Evolutionary conservation across 2,888 invertebrate genomes (phyloP).

Genomic region (Emmelina monodactyla): DNA sequence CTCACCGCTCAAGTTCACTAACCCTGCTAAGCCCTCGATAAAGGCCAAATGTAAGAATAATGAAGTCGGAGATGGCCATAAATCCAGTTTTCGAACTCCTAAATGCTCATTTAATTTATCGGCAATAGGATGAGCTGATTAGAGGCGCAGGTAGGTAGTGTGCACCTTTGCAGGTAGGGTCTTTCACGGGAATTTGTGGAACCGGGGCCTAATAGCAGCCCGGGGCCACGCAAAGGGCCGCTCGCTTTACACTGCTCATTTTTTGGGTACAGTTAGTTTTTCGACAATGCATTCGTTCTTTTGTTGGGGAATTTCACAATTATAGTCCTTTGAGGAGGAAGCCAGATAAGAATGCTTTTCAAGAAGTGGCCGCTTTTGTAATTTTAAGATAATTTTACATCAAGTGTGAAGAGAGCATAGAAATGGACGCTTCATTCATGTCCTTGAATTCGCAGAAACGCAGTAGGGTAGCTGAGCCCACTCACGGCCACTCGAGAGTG

Average conservation of each 20-base stretch:
- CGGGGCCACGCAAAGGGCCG: slow-evolving; percentile 18
- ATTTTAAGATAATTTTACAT: slow-evolving; percentile 15
- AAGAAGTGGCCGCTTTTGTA: too few relatives aligned
- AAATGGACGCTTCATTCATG: slow-evolving; percentile 23
- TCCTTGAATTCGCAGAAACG: too few relatives aligned
- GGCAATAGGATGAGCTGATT: slow-evolving; percentile 42
- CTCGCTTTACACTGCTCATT: slow-evolving; percentile 47
- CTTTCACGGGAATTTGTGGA: slow-evolving; percentile 40
- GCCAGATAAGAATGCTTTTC: slow-evolving; percentile 19
- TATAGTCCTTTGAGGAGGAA: slow-evolving; percentile 15
- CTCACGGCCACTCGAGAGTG: too few relatives aligned
- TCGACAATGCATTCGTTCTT: slow-evolving; percentile 24
- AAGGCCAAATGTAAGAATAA: slow-evolving; percentile 41
- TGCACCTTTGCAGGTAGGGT: slow-evolving; percentile 34
- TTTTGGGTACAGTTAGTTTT: slow-evolving; percentile 43
- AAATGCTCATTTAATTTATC: slow-evolving; percentile 50
- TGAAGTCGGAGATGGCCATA: slow-evolving; percentile 36
- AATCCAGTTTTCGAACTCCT: slow-evolving; percentile 30
- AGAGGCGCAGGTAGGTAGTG: slow-evolving; percentile 38
- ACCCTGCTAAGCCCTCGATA: slow-evolving; percentile 19
- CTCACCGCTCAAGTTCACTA: slow-evolving; percentile 21
- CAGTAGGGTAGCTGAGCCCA: too few relatives aligned
- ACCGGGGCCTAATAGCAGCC: slow-evolving; percentile 24
- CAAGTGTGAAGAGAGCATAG: slow-evolving; percentile 18
- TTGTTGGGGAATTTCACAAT: slow-evolving; percentile 38